Base-by-base conservation (phyloP, 1,140 invertebrate species). In the Apis dorsata region DNA sequence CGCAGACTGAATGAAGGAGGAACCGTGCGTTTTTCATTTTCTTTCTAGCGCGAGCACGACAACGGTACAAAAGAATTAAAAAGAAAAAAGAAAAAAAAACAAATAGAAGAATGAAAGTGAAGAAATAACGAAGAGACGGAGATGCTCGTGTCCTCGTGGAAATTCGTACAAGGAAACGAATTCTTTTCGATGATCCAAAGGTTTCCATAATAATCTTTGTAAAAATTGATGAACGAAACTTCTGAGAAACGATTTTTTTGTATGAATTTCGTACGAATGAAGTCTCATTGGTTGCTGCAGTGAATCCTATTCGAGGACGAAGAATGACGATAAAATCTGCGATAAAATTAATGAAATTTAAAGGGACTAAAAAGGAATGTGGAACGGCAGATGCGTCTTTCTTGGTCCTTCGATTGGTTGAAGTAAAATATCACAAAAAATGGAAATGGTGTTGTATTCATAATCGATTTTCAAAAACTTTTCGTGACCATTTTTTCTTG, bases 391-490 rank as follows among this genome's bases (percentile, higher is more conserved):
- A 44, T 44, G n/a, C 66, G 70, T 74, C 70, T 51, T 80, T 80
- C 59, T 44, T 66, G 59, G 24, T 63, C 53, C 79, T 49, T 62
- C 34, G 70, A 44, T 24, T 15, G 74, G 66, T 9, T 19, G 5
- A 53, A 28, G 34, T 59, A 63, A 75, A 63, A 24, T 81, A 76
- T 76, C 66, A 68, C 17, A 34, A 55, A 19, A 65, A n/a, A 74
- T 44, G 71, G 34, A 51, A 72, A 24, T 34, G 57, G 57, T n/a
- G 44, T 81, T 82, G 79, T 85, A 85, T 76, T 82, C 65, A 75
- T 70, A 81, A 76, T 72, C 84, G 73, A 88, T 82, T 87, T 85
- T 82, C 86, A 72, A 57, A 57, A 68, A 34, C 68, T 88, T 88
- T 63, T 81, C 63, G 81, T 65, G 84, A 88, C 80, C 78, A 85